Percentiles rank a stretch among this genome's conserved stretches.
Conservation (phyloP, 1,140 invertebrate genomes). For the Chrysoperla carnea region DNA sequence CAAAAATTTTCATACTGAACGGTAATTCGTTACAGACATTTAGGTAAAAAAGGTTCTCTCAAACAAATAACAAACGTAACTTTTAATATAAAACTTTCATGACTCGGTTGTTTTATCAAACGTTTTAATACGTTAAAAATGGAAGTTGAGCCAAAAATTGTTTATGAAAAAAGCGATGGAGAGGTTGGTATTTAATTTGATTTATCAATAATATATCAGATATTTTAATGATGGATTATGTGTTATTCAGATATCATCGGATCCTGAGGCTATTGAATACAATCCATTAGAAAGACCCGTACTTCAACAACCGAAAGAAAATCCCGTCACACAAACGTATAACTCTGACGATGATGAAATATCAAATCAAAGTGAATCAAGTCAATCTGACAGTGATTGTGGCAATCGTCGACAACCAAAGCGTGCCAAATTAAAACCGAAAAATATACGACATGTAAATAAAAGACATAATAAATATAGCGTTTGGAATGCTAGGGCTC, state of each 20-base stretch:
- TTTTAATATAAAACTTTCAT: no score
- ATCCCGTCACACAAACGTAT: slow-evolving; percentile 18
- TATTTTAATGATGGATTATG: neutral
- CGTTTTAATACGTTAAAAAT: neutral
- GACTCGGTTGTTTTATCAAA: no score
- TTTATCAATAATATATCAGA: slow-evolving; percentile 1
- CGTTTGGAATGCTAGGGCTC: slow-evolving; percentile 37
- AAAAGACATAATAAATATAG: slow-evolving; percentile 32
- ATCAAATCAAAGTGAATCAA: slow-evolving; percentile 26
- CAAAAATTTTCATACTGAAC: no score
- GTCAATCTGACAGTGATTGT: slow-evolving; percentile 28
- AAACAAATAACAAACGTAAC: no score
- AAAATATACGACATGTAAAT: slow-evolving; percentile 12
- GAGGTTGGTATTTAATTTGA: slow-evolving; percentile 15
- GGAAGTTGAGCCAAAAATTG: slow-evolving; percentile 4
- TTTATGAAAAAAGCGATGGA: slow-evolving; percentile 20
- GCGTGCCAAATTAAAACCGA: slow-evolving; percentile 20
- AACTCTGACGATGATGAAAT: slow-evolving; percentile 11
- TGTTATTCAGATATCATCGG: slow-evolving; percentile 11
- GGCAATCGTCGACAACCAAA: slow-evolving; percentile 14
- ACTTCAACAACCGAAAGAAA: slow-evolving; percentile 11
- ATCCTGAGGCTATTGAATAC: slow-evolving; percentile 20
- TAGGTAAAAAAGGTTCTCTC: no score
- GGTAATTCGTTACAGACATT: no score
- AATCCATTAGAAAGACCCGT: slow-evolving; percentile 25